Evolutionary conservation across 2,888 invertebrate genomes (phyloP).

Genomic region (Allacma fusca): DNA sequence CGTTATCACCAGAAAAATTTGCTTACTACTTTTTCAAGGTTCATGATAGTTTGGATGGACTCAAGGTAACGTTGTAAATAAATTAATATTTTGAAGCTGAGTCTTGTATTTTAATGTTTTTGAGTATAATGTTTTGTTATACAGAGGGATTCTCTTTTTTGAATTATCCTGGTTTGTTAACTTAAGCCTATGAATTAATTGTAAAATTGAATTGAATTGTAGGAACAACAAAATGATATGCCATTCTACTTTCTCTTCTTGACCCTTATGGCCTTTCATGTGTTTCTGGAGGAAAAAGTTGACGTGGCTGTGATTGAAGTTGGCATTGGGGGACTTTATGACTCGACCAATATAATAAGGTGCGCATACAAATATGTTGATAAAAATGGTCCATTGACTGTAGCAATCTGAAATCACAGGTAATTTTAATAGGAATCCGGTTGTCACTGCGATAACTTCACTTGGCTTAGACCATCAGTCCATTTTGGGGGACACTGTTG

Average conservation of each 20-base stretch:
- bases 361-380: too few species aligned
- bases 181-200: neutral
- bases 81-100: neutral
- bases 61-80: conserved; percentile 65
- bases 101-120: too few species aligned
- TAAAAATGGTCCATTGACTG: too few species aligned
- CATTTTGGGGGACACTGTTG: conserved; percentile 81
- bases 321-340: conserved; percentile 94
- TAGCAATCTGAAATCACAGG: neutral
- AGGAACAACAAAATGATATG: conserved; percentile 75
- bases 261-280: conserved; percentile 87
- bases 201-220: conserved; percentile 60
- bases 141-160: too few species aligned
- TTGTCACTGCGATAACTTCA: conserved; percentile 88
- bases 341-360: conserved; percentile 92
- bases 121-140: too few species aligned
- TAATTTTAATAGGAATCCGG: conserved; percentile 72
- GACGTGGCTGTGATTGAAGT: conserved; percentile 96
- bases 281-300: conserved; percentile 79
- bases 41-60: conserved; percentile 71
- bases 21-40: conserved; percentile 82
- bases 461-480: conserved; percentile 89
- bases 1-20: conserved; percentile 79
- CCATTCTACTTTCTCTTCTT: conserved; percentile 95
- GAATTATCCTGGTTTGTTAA: too few species aligned